phyloP scores from a whole-genome alignment of 1,140 invertebrate species.

The Microplitis demolitor region DNA sequence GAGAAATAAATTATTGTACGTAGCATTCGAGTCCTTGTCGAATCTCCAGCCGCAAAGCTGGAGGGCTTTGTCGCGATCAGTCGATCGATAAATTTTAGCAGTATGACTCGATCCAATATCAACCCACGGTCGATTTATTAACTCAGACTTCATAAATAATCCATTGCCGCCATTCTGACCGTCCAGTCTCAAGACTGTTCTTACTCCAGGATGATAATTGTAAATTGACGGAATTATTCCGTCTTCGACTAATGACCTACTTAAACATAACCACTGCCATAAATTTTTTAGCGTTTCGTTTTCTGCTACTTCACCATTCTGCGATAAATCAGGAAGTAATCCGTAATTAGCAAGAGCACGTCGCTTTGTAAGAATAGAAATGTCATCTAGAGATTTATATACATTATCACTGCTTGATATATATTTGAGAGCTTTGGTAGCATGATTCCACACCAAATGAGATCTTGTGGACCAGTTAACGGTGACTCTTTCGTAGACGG shows the following conservation, averaged over 20 bases:
- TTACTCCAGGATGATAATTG: constrained; percentile 75
- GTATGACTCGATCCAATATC: constrained; percentile 57
- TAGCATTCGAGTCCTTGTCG: constrained; percentile 66
- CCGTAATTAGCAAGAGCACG: constrained; percentile 80
- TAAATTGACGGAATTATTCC: constrained; percentile 64
- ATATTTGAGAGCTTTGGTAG: constrained; percentile 70
- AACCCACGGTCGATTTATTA: constrained; percentile 51
- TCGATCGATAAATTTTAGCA: constrained; percentile 67
- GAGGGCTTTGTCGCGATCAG: constrained; percentile 78
- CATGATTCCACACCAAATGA: constrained; percentile 76
- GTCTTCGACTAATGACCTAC: constrained; percentile 72
- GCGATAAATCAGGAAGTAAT: constrained; percentile 63
- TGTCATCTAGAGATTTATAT: constrained; percentile 68
- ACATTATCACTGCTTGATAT: constrained; percentile 64
- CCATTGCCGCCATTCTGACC: constrained; percentile 46
- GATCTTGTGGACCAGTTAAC: constrained; percentile 77
- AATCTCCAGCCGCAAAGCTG: constrained; percentile 87
- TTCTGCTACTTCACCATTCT: constrained; percentile 71
- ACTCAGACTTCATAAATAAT: constrained; percentile 52
- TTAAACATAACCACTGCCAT: constrained; percentile 78
- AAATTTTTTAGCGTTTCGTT: constrained; percentile 69
- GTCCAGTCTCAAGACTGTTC: constrained; percentile 57
- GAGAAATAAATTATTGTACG: constrained; percentile 61
- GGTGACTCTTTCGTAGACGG: constrained; percentile 81
- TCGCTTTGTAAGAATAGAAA: constrained; percentile 74